Percentiles rank a stretch among this genome's conserved stretches.
These are phyloP conservation scores for Chitala chitala DNA, from an alignment of 2,113 vertebrate species.

Conservation along the genomic window DNA sequence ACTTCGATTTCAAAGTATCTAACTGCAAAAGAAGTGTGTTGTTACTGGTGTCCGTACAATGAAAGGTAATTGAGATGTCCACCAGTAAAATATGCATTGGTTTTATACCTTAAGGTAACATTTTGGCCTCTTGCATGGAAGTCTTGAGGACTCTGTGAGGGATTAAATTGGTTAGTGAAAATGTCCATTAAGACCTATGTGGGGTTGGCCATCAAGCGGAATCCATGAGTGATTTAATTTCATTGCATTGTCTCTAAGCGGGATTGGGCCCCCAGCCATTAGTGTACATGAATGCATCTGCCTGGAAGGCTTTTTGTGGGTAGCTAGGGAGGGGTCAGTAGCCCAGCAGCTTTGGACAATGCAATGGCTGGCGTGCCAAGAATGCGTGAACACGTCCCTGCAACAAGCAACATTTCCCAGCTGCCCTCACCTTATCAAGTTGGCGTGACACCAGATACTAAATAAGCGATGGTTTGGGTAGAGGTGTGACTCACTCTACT, in stretches of 20 bases:
- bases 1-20: no score
- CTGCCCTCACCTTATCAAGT: neutral
- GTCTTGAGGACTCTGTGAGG: no score
- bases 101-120: neutral
- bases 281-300: neutral
- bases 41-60: no score
- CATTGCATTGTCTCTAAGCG: neutral
- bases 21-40: no score
- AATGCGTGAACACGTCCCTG: neutral
- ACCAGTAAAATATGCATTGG: no score
- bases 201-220: neutral
- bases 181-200: neutral
- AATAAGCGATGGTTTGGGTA: no score
- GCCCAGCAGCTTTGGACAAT: neutral
- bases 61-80: no score
- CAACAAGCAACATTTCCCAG: neutral
- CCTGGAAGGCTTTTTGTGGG: neutral
- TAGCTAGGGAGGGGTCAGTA: constrained; percentile 12
- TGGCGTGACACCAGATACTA: no score
- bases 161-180: no score
- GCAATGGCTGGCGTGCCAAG: neutral
- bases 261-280: neutral
- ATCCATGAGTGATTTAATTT: neutral
- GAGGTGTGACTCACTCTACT: no score
- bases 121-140: neutral